These are phyloP conservation scores for Harpalus rubripes DNA, from an alignment of 2,888 invertebrate genomes.

Conservation along the genomic window DNA sequence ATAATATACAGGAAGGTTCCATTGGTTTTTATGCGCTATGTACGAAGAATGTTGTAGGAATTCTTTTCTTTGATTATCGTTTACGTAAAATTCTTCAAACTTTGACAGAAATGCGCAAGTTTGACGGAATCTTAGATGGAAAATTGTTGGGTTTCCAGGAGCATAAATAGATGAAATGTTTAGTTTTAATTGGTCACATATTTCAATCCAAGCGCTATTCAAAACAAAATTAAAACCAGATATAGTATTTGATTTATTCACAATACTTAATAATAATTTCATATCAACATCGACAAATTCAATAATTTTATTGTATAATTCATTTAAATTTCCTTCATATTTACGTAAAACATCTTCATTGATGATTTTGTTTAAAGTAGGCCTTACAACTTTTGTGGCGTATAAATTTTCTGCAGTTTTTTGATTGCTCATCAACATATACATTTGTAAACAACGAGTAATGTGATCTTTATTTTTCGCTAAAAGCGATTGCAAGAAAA, in stretches of 20 bases:
- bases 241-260: conserved; percentile 57
- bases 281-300: conserved; percentile 48
- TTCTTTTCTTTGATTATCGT: conserved; percentile 20
- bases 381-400: conserved; percentile 50
- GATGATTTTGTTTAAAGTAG: conserved; percentile 51
- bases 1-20: conserved; percentile 62
- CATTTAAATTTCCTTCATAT: conserved; percentile 46
- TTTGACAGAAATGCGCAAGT: conserved; percentile 52
- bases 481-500: conserved; percentile 52
- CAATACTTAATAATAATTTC: conserved; percentile 52
- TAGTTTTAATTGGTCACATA: conserved; percentile 51
- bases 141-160: conserved; percentile 58
- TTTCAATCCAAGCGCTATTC: conserved; percentile 58
- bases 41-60: conserved; percentile 54
- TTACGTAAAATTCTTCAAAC: conserved; percentile 47
- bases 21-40: conserved; percentile 51
- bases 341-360: conserved; percentile 53
- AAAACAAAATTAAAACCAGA: conserved; percentile 61
- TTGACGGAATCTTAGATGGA: conserved; percentile 57
- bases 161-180: conserved; percentile 61
- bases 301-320: conserved; percentile 51
- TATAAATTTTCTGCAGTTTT: conserved; percentile 43
- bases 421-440: conserved; percentile 61
- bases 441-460: conserved; percentile 62
- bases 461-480: conserved; percentile 53